These are phyloP conservation scores for Gymnorhina tibicen DNA, from an alignment of 2,113 vertebrate genomes.

Conservation along the genomic window DNA sequence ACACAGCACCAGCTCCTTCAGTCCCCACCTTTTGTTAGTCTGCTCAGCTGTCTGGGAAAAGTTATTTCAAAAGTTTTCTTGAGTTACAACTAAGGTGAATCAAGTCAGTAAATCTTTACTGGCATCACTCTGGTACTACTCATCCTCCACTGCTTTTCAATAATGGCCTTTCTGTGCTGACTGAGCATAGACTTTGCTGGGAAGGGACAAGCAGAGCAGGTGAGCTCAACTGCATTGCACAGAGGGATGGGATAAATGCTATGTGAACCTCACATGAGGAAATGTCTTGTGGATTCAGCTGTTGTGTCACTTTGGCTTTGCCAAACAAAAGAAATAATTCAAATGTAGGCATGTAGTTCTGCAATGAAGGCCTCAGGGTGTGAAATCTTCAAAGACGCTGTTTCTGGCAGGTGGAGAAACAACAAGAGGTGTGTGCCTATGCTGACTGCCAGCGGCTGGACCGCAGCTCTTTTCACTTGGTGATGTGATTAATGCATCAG, in stretches of 20 bases:
- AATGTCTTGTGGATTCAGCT: not conserved
- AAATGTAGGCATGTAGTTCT: not conserved
- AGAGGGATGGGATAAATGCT: not conserved
- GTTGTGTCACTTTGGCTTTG: not conserved
- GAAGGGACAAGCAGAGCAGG: not conserved
- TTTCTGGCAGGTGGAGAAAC: not conserved
- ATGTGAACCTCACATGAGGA: not conserved
- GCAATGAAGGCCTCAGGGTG: not conserved
- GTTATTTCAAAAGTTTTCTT: not conserved
- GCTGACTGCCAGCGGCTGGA: not conserved
- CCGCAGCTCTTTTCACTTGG: not conserved
- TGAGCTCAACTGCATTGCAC: not conserved
- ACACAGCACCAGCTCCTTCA: not conserved
- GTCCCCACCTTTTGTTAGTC: not conserved
- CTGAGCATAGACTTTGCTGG: not conserved
- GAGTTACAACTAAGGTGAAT: not conserved
- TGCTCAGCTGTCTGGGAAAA: not conserved
- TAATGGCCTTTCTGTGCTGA: not conserved
- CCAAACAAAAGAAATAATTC: not conserved
- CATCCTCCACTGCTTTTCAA: not conserved
- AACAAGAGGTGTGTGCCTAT: not conserved
- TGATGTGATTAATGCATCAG: not conserved
- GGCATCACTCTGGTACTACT: not conserved
- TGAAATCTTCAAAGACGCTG: not conserved
- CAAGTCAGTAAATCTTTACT: not conserved